These are phyloP conservation scores for Acyrthosiphon pisum DNA, from an alignment of 1,140 invertebrate species.

Conservation along the genomic window DNA sequence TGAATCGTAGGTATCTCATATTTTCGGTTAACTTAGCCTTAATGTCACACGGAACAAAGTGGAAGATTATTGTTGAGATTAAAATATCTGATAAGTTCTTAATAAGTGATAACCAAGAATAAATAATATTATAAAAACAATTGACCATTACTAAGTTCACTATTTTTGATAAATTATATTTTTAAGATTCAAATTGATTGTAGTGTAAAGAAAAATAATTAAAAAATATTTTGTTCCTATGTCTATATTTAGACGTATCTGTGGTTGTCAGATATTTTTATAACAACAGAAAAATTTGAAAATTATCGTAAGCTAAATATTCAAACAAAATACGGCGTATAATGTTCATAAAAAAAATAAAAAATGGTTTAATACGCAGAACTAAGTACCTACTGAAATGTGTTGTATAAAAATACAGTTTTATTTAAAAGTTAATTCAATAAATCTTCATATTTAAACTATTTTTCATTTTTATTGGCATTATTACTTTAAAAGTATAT, in stretches of 20 bases:
- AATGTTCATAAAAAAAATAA: neutral
- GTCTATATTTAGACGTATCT: neutral
- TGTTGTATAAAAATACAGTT: neutral
- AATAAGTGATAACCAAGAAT: no score
- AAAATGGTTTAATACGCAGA: neutral
- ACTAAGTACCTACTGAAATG: neutral
- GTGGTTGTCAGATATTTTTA: no score
- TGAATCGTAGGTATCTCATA: no score
- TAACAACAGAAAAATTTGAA: neutral
- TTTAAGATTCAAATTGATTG: neutral
- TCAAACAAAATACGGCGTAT: neutral
- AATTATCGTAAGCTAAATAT: neutral
- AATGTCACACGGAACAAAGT: neutral
- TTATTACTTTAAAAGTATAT: slow-evolving; percentile 10
- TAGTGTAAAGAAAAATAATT: neutral
- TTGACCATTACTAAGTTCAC: neutral
- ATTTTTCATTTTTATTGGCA: neutral
- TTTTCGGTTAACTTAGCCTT: neutral
- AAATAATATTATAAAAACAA: neutral
- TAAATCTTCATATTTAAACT: slow-evolving; percentile 9
- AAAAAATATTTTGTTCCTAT: neutral
- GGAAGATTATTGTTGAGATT: neutral
- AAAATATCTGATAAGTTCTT: no score
- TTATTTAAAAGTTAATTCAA: slow-evolving; percentile 10
- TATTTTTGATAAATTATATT: neutral